phyloP scores from a whole-genome alignment of 2,888 invertebrate species.

The Coremacera marginata region DNA sequence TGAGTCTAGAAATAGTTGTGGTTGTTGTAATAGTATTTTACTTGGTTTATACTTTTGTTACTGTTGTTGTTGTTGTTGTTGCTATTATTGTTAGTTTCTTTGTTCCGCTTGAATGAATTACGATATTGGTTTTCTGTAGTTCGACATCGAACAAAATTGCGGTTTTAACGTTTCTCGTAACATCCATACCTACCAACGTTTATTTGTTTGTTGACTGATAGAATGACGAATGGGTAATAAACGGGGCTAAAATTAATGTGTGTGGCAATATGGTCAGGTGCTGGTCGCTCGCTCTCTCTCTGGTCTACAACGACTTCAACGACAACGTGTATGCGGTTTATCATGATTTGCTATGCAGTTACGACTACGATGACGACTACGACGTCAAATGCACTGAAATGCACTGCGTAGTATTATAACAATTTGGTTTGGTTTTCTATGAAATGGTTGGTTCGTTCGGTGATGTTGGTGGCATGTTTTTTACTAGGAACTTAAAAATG shows the following conservation, averaged over 20 bases:
- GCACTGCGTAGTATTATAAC: too few species aligned
- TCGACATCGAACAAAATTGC: conserved; percentile 10
- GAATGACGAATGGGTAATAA: conserved; percentile 43
- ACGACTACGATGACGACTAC: not conserved
- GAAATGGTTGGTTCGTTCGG: too few species aligned
- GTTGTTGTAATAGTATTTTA: too few species aligned
- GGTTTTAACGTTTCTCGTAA: conserved; percentile 9
- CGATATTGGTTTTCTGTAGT: not conserved
- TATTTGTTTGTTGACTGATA: conserved; percentile 33
- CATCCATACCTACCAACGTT: too few species aligned
- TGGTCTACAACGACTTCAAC: not conserved
- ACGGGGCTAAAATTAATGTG: conserved; percentile 32
- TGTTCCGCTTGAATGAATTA: too few species aligned
- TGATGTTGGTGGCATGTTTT: not conserved
- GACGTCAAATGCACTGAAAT: not conserved
- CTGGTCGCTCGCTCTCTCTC: not conserved
- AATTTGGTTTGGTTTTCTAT: not conserved
- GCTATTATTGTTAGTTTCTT: too few species aligned
- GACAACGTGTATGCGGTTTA: not conserved
- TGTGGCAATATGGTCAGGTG: conserved; percentile 41
- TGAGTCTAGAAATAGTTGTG: too few species aligned
- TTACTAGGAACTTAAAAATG: too few species aligned
- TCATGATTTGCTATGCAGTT: conserved; percentile 7
- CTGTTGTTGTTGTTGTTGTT: too few species aligned
- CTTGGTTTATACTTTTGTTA: too few species aligned